phyloP scores from a whole-genome alignment of 2,113 vertebrate species.

The Vulpes vulpes region DNA sequence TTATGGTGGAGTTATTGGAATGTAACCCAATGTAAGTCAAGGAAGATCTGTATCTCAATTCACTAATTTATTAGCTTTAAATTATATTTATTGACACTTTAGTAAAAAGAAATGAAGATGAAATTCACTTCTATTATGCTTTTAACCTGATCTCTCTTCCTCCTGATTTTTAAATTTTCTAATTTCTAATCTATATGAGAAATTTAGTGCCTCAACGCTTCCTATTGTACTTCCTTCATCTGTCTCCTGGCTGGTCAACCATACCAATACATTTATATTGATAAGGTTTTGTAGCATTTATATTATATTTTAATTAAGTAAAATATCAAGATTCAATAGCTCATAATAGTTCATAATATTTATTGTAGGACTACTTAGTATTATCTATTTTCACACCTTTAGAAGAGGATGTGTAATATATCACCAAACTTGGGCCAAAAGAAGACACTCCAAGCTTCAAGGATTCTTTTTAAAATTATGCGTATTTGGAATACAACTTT shows the following conservation, averaged over 20 bases:
- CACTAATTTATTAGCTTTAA: neutral
- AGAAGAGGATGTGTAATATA: neutral
- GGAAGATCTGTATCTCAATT: neutral
- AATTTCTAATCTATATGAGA: neutral
- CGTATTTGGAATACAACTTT: neutral
- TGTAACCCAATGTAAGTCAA: neutral
- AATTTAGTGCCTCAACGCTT: neutral
- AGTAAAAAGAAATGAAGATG: neutral
- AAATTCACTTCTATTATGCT: neutral
- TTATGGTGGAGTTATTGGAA: neutral
- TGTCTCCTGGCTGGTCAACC: neutral
- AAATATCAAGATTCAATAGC: neutral
- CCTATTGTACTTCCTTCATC: neutral
- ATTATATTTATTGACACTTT: conserved; percentile 10
- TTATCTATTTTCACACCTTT: neutral
- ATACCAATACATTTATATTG: neutral
- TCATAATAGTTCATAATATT: neutral
- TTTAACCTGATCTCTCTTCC: neutral
- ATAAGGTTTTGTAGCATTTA: neutral
- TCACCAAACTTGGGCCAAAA: neutral
- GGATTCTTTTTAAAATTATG: neutral
- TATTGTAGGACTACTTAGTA: neutral
- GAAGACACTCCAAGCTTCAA: neutral
- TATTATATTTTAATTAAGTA: conserved; percentile 6
- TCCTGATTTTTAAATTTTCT: neutral